phyloP scores from a whole-genome alignment of 2,888 invertebrate species.

The Anthophora plumipes region DNA sequence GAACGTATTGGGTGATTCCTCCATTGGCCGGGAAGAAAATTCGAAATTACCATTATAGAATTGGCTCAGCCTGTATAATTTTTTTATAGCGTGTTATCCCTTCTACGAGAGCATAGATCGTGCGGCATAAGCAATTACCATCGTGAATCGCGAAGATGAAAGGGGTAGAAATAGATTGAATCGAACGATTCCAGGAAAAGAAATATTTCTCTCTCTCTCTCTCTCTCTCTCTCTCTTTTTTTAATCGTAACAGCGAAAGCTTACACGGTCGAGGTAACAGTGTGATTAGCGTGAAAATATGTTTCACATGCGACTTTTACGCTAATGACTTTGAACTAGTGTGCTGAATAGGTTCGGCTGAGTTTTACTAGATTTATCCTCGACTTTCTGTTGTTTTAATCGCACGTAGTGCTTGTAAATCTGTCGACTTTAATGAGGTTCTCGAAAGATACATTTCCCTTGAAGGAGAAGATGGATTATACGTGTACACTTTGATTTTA shows the following conservation, averaged over 20 bases:
- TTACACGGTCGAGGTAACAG: neutral
- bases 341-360: no score
- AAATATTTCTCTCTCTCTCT: no score
- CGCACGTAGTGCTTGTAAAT: neutral
- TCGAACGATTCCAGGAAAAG: neutral
- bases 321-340: no score
- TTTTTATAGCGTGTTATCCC: constrained; percentile 10
- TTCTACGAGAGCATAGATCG: neutral
- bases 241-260: neutral
- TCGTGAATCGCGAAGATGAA: constrained; percentile 15
- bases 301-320: neutral
- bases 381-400: no score
- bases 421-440: neutral
- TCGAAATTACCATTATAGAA: constrained; percentile 41
- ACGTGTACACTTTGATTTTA: neutral
- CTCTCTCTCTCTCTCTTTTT: no score
- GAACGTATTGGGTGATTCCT: constrained; percentile 32
- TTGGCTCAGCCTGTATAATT: constrained; percentile 22
- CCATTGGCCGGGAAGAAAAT: constrained; percentile 5
- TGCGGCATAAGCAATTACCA: constrained; percentile 18
- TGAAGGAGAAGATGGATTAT: neutral
- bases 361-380: no score
- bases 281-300: neutral
- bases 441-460: neutral
- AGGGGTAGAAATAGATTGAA: constrained; percentile 20